Evolutionary conservation across 2,888 invertebrate genomes (phyloP).

Genomic region (Fragum whitleyi): DNA sequence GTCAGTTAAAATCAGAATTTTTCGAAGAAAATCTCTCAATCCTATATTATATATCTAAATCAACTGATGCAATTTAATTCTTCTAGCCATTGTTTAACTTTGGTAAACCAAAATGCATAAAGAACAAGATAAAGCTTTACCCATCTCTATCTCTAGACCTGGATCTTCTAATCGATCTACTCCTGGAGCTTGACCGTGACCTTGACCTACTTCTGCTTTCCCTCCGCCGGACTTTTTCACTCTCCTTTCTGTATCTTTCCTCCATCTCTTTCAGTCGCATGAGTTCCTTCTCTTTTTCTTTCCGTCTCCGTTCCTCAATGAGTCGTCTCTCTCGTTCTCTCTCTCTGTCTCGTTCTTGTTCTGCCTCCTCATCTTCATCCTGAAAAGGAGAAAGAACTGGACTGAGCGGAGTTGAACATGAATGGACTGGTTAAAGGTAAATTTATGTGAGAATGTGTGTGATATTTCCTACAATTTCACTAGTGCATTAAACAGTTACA

Average conservation of each 20-base stretch:
- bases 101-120: too few species aligned
- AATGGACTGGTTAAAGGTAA: too few species aligned
- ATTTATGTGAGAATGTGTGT: too few species aligned
- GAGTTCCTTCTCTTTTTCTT: slow-evolving; percentile 72
- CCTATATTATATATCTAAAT: too few species aligned
- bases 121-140: not conserved
- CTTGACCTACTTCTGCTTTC: slow-evolving; percentile 70
- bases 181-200: slow-evolving; percentile 73
- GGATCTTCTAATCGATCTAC: slow-evolving; percentile 86
- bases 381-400: slow-evolving; percentile 77
- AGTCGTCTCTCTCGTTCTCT: slow-evolving; percentile 84
- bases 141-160: slow-evolving; percentile 78
- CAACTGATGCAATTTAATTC: too few species aligned
- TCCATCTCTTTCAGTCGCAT: slow-evolving; percentile 85
- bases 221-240: slow-evolving; percentile 27
- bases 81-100: too few species aligned
- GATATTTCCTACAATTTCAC: too few species aligned
- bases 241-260: slow-evolving; percentile 48
- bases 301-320: slow-evolving; percentile 62
- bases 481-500: too few species aligned
- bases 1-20: too few species aligned
- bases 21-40: too few species aligned
- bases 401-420: not conserved
- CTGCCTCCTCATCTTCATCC: slow-evolving; percentile 88
- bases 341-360: slow-evolving; percentile 56